Conservation (phyloP, 2,113 vertebrate genomes). For the Nothoprocta perdicaria region DNA sequence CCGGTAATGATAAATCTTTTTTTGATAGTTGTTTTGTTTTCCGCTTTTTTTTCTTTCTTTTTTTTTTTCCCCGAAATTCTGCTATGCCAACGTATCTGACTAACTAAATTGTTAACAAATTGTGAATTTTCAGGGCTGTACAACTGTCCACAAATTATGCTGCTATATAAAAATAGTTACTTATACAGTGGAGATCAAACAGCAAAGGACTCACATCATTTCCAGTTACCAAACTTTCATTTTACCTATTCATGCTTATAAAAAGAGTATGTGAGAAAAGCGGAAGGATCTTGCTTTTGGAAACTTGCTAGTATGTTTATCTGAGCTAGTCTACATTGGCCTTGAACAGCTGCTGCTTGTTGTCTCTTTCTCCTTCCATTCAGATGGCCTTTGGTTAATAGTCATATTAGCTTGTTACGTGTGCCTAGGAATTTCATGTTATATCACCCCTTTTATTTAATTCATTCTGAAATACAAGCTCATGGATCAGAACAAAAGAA, state of each 20-base stretch:
- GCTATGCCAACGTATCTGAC: not conserved
- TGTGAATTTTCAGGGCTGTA: not conserved
- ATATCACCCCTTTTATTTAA: not conserved
- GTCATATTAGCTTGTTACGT: not conserved
- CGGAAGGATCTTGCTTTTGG: not conserved
- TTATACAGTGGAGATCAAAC: slow-evolving; percentile 35
- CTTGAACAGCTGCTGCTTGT: not conserved
- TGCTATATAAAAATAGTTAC: slow-evolving; percentile 25
- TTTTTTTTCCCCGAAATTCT: not conserved
- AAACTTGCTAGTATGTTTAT: not conserved
- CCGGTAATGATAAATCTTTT: not conserved
- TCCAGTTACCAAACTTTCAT: slow-evolving; percentile 39
- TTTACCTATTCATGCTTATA: not conserved
- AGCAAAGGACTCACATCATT: not conserved
- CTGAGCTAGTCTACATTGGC: not conserved
- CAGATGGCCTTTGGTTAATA: not conserved
- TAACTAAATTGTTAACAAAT: not conserved
- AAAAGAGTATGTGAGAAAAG: not conserved
- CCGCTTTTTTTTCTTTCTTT: no score
- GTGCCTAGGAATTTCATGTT: not conserved
- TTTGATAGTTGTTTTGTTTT: slow-evolving; percentile 3
- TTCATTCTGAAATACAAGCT: not conserved
- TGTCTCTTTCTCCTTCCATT: not conserved
- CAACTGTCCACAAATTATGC: not conserved
- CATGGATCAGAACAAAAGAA: not conserved